phyloP scores from a whole-genome alignment of 1,140 invertebrate species.

The Oscheius sp. region DNA sequence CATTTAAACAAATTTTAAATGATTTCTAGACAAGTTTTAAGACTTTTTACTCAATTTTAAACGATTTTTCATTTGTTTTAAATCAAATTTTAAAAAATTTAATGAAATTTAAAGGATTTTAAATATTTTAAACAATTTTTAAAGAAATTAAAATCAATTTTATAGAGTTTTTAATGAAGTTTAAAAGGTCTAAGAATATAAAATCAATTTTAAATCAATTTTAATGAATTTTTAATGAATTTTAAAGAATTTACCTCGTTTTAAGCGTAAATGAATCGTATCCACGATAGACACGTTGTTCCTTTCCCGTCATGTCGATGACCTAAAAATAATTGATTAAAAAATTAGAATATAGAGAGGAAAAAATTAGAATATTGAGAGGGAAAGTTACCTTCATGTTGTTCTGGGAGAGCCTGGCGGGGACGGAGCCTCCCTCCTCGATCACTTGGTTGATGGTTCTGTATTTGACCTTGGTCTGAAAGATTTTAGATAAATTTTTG shows the following conservation, averaged over 20 bases:
- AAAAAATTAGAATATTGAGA: no score
- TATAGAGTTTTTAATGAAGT: background rate
- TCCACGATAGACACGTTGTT: constrained; percentile 81
- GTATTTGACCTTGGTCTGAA: constrained; percentile 75
- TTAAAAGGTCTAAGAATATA: background rate
- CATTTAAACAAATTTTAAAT: no score
- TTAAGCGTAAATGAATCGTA: constrained; percentile 51
- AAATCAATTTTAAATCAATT: background rate
- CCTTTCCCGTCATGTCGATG: constrained; percentile 95
- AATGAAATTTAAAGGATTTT: no score
- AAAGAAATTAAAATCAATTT: no score
- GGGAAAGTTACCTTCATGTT: constrained; percentile 10
- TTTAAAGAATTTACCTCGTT: constrained; percentile 29
- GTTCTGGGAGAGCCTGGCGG: constrained; percentile 38
- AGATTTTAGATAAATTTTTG: background rate
- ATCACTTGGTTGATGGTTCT: constrained; percentile 87
- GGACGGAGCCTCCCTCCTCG: constrained; percentile 71
- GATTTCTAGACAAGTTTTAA: no score
- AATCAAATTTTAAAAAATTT: no score
- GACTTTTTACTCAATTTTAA: no score
- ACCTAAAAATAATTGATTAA: no score
- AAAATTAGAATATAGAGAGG: background rate
- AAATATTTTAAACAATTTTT: no score
- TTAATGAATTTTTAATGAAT: background rate
- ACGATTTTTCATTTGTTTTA: no score